Base-by-base conservation (phyloP, 2,888 invertebrate species). In the Caenorhabditis macrosperma region DNA sequence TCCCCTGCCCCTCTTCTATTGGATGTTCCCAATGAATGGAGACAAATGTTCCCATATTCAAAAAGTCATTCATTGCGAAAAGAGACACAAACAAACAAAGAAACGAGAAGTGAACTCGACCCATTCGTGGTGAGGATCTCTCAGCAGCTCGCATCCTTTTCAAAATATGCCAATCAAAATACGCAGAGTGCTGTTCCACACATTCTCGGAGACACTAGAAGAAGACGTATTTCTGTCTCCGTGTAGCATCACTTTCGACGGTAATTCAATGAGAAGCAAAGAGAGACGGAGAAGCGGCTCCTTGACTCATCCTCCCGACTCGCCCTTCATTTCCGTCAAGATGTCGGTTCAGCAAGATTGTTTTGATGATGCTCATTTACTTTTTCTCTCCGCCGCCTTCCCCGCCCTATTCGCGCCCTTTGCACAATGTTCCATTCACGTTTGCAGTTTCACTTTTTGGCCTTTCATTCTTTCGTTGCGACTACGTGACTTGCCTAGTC, bases 311-410 rank as follows among this genome's bases (percentile, higher is more conserved):
- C 38, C 28, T 24, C 52, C 38, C 30, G 9, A 22, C 24, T 20
- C 52, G 26, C 38, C 22, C 57, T 64, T 74, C 74, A 48, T 64
- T 74, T 64, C 64, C 74, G 46, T 50, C 57, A 26, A 24, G 22
- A 46, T 44, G 35, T 59, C 38, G 55, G 26, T 57, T 38, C 68
- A 59, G 68, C 48, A 55, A 41, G 26, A 20, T 2, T 57, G 38
- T 44, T 61, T 72, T 54, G 72, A 50, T 60, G 66, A 63, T 63
- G 61, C 71, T 72, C 63, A 63, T 63, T 72, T 48, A 44, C 28
- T 28, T 55, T 12, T n/a, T 17, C 50, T 28, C 30, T 10, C 10
- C 24, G 28, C 17, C 44, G 41, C 44, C 28, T 28, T 17, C 30
- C n/a, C 67, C 12, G 26, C 48, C 57, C 20, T 52, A 35, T 44